Percentiles rank a stretch among this genome's conserved stretches.
Conservation (phyloP, 92 coral and sea anemone genomes). For the Heteractis magnifica region DNA sequence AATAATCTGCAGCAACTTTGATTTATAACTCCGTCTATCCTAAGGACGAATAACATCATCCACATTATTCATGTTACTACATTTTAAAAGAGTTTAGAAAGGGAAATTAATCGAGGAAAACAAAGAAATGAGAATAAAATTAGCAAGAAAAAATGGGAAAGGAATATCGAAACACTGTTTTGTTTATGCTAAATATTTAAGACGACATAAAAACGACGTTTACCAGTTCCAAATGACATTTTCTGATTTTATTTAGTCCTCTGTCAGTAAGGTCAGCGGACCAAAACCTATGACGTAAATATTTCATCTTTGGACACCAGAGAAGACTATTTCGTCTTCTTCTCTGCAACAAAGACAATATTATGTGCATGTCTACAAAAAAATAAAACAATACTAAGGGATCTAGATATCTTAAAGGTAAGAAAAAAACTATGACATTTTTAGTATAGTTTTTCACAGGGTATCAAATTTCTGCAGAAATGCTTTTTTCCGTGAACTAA, state of each 20-base stretch:
- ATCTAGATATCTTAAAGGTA: neutral
- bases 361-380: neutral
- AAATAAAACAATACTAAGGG: neutral
- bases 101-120: no score
- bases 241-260: neutral
- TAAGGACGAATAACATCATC: no score
- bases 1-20: no score
- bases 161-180: no score
- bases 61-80: no score
- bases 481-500: neutral
- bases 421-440: neutral
- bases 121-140: no score
- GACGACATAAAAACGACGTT: no score
- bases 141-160: no score
- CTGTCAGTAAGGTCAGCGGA: constrained; percentile 4
- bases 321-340: neutral
- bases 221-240: neutral
- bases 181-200: no score
- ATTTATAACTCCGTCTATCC: no score
- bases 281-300: neutral
- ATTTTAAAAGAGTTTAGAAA: no score
- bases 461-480: neutral
- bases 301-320: neutral
- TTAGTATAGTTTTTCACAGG: neutral
- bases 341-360: neutral